Base-by-base conservation (phyloP, 2,888 invertebrate genomes). In the Cheilosia pagana region DNA sequence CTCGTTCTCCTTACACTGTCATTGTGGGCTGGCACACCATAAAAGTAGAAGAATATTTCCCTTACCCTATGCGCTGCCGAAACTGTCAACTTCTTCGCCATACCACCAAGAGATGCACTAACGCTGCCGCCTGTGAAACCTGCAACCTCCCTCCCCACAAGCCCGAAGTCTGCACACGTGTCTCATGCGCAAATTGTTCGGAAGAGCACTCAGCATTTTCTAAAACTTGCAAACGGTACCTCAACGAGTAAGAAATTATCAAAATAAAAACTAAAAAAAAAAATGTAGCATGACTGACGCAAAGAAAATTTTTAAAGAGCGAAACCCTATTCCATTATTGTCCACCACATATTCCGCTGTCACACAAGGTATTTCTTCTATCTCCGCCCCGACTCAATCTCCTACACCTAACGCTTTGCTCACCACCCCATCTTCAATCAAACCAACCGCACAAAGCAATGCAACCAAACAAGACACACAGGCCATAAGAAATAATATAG, bases 261-360 rank as follows among this genome's bases (percentile, higher is more conserved):
- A 50, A 48, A 63, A 63, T 63, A 5, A 63, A 63, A 50, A 21
- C 31, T 19, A 53, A 39, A 53, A 23, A n/a, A 39, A 41, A 12
- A 65, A 65, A 52, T 65, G 52, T 41, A 65, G n/a, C 52, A 65
- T 65, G 39, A 23, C 35, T 21, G 50, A 65, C 35, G 52, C 65
- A 50, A 52, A 65, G 28, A 53, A 41, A 53, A 16, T 76, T 72
- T 55, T 39, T 10, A 39, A 68, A 31, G 35, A 48, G 16, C 48
- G 48, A 39, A 45, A 55, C 14, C 57, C 41, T 2, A 8, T 7
- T 16, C 16, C 31, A 2, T 14, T 21, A 6, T 55, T 76, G 21
- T 16, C 76, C 23, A 72, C 76, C 21, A 72, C 70, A 45, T 25
- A 50, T n/a, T 25, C 31, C 8, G 59, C 23, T 41, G 59, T 23